phyloP scores from a whole-genome alignment of 2,113 vertebrate genomes.

The Formicarius rufipectus region DNA sequence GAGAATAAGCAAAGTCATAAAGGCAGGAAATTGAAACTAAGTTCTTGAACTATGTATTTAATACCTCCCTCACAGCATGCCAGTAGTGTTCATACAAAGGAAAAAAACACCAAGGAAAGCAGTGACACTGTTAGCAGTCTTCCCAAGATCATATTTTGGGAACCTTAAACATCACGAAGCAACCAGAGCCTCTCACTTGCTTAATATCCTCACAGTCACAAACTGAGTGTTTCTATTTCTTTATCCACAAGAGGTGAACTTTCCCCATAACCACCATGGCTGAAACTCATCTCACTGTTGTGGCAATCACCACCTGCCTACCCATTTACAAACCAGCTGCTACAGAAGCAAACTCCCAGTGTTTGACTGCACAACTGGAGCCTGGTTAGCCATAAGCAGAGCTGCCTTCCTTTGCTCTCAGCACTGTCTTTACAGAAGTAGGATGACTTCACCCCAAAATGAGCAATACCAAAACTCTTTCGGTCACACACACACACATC shows the following conservation, averaged over 20 bases:
- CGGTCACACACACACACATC: background rate
- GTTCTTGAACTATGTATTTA: background rate
- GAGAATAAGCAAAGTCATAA: background rate
- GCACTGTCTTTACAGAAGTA: background rate
- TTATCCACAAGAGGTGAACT: background rate
- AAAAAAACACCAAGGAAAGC: background rate
- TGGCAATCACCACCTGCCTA: background rate
- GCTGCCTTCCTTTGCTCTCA: background rate
- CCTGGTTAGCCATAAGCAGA: background rate
- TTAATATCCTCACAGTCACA: background rate
- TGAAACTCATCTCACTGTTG: background rate
- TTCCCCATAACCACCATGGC: background rate
- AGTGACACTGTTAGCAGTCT: background rate
- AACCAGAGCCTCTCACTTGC: background rate
- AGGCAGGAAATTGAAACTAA: slow-evolving; percentile 1
- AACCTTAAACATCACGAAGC: background rate
- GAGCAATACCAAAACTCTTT: slow-evolving; percentile 45
- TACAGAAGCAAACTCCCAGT: background rate
- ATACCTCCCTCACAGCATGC: background rate
- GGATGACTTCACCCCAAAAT: background rate
- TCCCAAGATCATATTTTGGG: background rate
- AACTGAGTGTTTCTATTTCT: background rate
- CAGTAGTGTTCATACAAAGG: background rate
- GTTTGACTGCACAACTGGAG: background rate
- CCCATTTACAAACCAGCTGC: background rate